These are phyloP conservation scores for Petrocephalus microphthalmus DNA, from an alignment of 2,113 vertebrate genomes.

Conservation along the genomic window DNA sequence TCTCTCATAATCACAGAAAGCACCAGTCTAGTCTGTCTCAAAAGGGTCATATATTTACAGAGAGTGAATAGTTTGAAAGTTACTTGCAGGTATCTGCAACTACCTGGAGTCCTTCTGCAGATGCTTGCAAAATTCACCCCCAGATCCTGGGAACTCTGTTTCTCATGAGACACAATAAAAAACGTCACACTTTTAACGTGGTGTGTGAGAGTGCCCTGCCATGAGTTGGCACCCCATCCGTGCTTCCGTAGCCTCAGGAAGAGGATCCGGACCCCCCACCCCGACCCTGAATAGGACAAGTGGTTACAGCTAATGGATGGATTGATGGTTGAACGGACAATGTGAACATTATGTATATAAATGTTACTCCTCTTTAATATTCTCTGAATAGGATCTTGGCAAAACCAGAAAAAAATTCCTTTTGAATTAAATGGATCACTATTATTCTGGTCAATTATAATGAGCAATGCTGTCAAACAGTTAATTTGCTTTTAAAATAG, in stretches of 20 bases:
- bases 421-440: background rate
- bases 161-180: background rate
- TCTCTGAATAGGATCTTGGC: background rate
- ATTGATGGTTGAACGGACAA: background rate
- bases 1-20: background rate
- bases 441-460: background rate
- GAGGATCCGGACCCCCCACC: background rate
- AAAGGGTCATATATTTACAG: background rate
- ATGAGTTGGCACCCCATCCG: background rate
- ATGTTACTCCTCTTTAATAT: background rate
- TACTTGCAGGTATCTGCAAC: background rate
- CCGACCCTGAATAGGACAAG: background rate
- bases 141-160: background rate
- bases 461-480: background rate
- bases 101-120: background rate
- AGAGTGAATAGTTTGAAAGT: background rate
- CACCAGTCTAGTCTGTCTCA: background rate
- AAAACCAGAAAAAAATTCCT: background rate
- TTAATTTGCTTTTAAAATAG: background rate
- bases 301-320: background rate
- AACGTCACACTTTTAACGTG: background rate
- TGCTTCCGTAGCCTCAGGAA: background rate
- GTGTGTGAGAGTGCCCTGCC: background rate
- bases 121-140: background rate
- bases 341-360: background rate